Conservation (phyloP, 2,888 invertebrate genomes). For the Drosophila atroscutellata region DNA sequence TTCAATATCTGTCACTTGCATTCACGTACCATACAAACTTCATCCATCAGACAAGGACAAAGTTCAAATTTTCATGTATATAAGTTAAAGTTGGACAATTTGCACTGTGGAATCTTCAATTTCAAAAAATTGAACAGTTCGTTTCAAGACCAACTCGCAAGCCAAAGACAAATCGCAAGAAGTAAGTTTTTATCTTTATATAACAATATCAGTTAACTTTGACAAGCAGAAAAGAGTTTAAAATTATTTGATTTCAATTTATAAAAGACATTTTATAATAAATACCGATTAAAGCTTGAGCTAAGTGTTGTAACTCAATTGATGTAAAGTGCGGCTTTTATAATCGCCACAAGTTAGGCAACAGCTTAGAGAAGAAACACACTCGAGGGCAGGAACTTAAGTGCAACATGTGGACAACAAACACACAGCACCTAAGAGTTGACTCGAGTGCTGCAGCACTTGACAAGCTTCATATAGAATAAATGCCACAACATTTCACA, state of each 20-base stretch:
- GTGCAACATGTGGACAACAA: conserved; percentile 20
- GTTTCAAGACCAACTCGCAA: not conserved
- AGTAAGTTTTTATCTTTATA: not conserved
- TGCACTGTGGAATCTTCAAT: no score
- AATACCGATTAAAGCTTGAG: not conserved
- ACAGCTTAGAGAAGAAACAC: conserved; percentile 44
- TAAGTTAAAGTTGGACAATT: no score
- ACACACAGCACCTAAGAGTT: not conserved
- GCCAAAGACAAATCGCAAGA: not conserved
- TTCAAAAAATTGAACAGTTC: not conserved
- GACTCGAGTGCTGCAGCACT: conserved; percentile 38
- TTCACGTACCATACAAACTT: conserved; percentile 26
- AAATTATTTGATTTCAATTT: not conserved
- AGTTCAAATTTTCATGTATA: not conserved
- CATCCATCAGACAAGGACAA: not conserved
- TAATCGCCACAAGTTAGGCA: conserved; percentile 45
- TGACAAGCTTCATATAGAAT: conserved; percentile 46
- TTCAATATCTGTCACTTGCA: conserved; percentile 2
- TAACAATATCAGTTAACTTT: not conserved
- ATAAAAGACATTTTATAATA: not conserved
- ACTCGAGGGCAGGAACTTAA: conserved; percentile 2
- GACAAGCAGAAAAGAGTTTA: not conserved
- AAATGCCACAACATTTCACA: conserved; percentile 57
- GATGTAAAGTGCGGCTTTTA: not conserved
- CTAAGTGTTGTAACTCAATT: conserved; percentile 13